Evolutionary conservation across 2,113 vertebrate genomes (phyloP), one percentile per base, ranked within the genome.

Genomic region (Onychostruthus taczanowskii): DNA sequence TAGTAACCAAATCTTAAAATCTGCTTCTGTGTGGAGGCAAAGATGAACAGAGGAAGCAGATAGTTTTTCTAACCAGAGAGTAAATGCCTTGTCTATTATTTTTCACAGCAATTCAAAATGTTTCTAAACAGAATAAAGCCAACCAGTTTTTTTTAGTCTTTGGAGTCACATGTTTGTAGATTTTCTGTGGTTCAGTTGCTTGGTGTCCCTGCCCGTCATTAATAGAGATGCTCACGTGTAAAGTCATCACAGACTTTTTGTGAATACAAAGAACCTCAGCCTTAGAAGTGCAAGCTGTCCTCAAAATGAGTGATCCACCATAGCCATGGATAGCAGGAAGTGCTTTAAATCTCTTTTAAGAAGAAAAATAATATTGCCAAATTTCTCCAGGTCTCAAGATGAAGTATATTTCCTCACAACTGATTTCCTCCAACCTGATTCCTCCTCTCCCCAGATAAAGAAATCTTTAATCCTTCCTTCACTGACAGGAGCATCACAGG

Each of bases 131-230:
- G 87, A 85, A 28, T 19, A 84, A 86, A 83, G 1, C 6, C 44
- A 62, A 35, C 4, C 16, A 11, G 3, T 0, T 6, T 49, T 49
- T 72, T 70, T 85, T 39, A 12, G n/a, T 23, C 23, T 75, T 82
- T 61, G n/a, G 16, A 79, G 16, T 64, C 53, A 16, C 4, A 6
- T 80, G 46, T n/a, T 88, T 37, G 59, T 18, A 46, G 30, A 55
- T 74, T 67, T 86, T 23, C 15, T 73, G 27, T 64, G 24, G 19
- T 84, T 96, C 44, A 16, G 17, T 41, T 72, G 2, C 24, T 75
- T 23, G 33, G 11, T 47, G 27, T 24, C 66, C 10, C 6, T 55
- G 16, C 1, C 33, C 7, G 13, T 58, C 0, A 0, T 66, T 77
- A 81, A 41, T 2, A 59, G 52, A 68, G 77, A 67, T 50, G 24